A percentile compares a stretch with the other conserved stretches of the same genome.
Conservation (phyloP, 2,113 vertebrate genomes). For the Limanda limanda region DNA sequence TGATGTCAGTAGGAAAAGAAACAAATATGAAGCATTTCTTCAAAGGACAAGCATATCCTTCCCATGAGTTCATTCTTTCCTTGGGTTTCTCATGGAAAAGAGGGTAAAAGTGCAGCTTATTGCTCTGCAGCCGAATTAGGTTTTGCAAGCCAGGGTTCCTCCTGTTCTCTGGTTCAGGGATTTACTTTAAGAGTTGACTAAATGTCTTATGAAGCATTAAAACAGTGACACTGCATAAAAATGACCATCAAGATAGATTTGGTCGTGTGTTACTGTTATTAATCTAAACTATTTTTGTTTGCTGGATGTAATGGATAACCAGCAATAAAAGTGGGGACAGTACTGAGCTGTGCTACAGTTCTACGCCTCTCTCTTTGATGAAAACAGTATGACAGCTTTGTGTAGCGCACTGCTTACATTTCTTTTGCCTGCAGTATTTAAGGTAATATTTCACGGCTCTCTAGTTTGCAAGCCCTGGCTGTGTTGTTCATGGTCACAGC, state of each 20-base stretch:
- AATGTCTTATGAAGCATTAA: conserved; percentile 14
- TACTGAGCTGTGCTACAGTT: conserved; percentile 24
- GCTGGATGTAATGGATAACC: conserved; percentile 22
- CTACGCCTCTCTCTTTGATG: conserved; percentile 32
- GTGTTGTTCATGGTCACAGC: conserved; percentile 57
- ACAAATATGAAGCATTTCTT: conserved; percentile 78
- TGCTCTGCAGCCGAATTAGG: conserved; percentile 28
- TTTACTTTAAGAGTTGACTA: conserved; percentile 8
- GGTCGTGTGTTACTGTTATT: neutral
- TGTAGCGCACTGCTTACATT: conserved; percentile 63
- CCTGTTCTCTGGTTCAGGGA: conserved; percentile 18
- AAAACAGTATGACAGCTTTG: conserved; percentile 54
- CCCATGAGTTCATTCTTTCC: conserved; percentile 81
- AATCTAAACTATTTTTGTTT: conserved; percentile 7
- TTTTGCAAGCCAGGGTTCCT: conserved; percentile 36
- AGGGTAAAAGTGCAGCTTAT: conserved; percentile 66
- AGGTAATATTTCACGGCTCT: conserved; percentile 61
- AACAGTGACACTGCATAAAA: conserved; percentile 20
- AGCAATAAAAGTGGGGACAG: conserved; percentile 28
- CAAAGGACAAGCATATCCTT: conserved; percentile 75
- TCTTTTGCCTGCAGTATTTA: conserved; percentile 64
- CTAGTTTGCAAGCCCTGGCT: conserved; percentile 61
- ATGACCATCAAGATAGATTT: neutral
- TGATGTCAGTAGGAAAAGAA: conserved; percentile 80
- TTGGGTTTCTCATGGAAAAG: conserved; percentile 57